Percentiles rank a stretch among this genome's conserved stretches.
Evolutionary conservation across 2,113 vertebrate genomes (phyloP).

Genomic region (Camelus dromedarius): DNA sequence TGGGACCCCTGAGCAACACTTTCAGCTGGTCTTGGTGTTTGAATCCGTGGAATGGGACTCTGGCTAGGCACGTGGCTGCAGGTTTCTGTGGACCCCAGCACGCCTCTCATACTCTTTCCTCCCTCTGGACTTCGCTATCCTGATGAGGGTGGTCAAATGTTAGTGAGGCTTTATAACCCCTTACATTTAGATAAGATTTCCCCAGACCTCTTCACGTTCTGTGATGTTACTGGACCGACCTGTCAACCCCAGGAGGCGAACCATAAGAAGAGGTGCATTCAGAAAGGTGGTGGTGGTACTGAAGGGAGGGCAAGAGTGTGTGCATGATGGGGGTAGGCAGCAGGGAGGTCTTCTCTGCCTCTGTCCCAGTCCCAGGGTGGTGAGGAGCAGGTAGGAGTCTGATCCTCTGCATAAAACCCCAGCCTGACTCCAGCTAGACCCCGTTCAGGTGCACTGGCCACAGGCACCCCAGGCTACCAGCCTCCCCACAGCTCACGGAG

Average conservation of each 20-base stretch:
- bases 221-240: not conserved
- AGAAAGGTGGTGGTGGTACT: not conserved
- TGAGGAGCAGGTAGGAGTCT: not conserved
- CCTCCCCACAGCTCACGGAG: not conserved
- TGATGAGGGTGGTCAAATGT: not conserved
- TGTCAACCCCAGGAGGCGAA: not conserved
- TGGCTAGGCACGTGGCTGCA: not conserved
- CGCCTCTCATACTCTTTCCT: not conserved
- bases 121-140: not conserved
- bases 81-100: not conserved
- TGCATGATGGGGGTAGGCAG: not conserved
- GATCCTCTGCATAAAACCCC: not conserved
- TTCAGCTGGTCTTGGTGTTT: not conserved
- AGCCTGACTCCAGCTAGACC: not conserved
- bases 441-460: not conserved
- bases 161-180: not conserved
- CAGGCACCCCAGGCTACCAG: not conserved
- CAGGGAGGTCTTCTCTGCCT: not conserved
- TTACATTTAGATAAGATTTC: not conserved
- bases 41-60: not conserved
- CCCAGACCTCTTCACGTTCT: not conserved
- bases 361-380: not conserved
- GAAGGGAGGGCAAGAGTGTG: not conserved
- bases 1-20: not conserved
- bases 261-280: not conserved